These are phyloP conservation scores for Diploptera punctata DNA, from an alignment of 2,888 invertebrate genomes.

Conservation along the genomic window DNA sequence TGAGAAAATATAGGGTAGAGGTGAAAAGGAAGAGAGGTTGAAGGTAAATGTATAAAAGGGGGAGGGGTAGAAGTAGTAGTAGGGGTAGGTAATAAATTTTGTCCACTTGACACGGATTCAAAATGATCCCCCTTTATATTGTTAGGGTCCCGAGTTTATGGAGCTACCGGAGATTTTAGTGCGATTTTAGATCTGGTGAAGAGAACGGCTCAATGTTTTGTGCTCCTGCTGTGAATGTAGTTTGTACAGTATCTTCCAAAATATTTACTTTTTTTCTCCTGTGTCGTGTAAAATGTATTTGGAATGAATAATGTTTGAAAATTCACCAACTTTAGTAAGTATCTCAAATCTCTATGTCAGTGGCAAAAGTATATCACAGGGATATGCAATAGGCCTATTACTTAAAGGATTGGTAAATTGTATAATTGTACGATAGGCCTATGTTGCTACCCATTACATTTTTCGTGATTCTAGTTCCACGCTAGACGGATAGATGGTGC, in stretches of 20 bases:
- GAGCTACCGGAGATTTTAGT: background rate
- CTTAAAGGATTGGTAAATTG: too few relatives aligned
- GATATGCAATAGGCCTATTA: too few relatives aligned
- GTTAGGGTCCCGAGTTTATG: conserved; percentile 45
- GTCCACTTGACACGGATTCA: conserved; percentile 60
- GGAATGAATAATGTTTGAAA: too few relatives aligned
- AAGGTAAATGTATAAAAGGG: conserved; percentile 4
- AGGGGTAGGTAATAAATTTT: conserved; percentile 59
- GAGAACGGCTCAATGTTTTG: background rate
- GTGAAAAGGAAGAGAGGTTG: background rate
- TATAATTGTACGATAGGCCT: too few relatives aligned
- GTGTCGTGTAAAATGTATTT: too few relatives aligned
- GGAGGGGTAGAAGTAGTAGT: conserved; percentile 29
- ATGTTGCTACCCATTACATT: too few relatives aligned
- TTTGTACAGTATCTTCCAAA: background rate
- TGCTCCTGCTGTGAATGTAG: background rate
- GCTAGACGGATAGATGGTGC: too few relatives aligned
- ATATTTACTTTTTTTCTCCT: too few relatives aligned
- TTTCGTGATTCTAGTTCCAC: too few relatives aligned
- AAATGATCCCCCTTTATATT: conserved; percentile 61
- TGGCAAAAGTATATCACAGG: too few relatives aligned
- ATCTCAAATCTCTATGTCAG: too few relatives aligned
- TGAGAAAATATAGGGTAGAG: conserved; percentile 6
- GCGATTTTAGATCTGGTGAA: background rate
- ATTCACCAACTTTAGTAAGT: too few relatives aligned